These are phyloP conservation scores for Strix occidentalis DNA, from an alignment of 2,797 vertebrate species.

Conservation along the genomic window DNA sequence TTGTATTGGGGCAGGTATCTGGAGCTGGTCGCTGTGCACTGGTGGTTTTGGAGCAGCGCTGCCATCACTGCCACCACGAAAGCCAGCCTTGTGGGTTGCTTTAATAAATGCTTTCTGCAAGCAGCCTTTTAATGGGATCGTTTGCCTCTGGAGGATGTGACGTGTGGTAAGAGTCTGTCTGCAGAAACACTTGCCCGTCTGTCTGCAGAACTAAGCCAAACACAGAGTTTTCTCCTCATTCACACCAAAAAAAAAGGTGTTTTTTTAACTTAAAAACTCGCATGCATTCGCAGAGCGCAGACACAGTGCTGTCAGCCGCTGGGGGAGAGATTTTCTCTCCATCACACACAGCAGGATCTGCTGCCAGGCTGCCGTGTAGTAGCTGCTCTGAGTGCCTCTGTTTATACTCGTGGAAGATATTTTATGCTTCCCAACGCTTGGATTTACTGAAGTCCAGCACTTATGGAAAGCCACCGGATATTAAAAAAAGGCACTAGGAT, in stretches of 20 bases:
- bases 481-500: not conserved
- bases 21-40: accelerated
- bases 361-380: not conserved
- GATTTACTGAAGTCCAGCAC: not conserved
- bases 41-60: not conserved
- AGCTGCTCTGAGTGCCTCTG: not conserved
- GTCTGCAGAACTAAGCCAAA: slow-evolving; percentile 15
- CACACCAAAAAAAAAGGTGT: not conserved
- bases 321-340: not conserved
- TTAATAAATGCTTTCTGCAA: not conserved
- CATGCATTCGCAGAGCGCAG: accelerated
- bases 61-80: not conserved
- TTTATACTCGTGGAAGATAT: not conserved
- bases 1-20: accelerated
- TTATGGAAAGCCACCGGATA: not conserved
- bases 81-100: accelerated
- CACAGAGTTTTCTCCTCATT: not conserved
- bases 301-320: accelerated
- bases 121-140: not conserved
- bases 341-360: not conserved
- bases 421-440: not conserved
- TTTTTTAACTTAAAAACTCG: not conserved
- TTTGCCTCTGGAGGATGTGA: slow-evolving; percentile 36
- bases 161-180: not conserved
- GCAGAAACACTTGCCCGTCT: slow-evolving; percentile 35